Percentiles rank a stretch among this genome's conserved stretches.
phyloP scores from a whole-genome alignment of 1,140 invertebrate genomes.

The Drosophila bipectinata region DNA sequence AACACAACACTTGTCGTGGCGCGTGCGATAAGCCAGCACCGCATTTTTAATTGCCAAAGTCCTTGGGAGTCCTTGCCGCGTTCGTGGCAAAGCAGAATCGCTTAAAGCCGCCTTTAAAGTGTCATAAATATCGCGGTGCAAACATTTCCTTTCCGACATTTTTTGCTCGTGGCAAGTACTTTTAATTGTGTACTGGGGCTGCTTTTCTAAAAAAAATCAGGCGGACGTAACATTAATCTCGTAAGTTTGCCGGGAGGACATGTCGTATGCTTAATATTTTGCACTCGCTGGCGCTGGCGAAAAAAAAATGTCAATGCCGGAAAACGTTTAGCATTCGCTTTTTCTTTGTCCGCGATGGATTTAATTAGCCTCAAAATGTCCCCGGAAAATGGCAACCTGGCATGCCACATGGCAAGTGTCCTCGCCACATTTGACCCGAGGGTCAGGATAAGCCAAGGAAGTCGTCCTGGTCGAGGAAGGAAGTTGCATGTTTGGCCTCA shows the following conservation, averaged over 20 bases:
- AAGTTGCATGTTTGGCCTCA: constrained; percentile 71
- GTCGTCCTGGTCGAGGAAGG: constrained; percentile 35
- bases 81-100: constrained; percentile 21
- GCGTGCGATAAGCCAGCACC: constrained; percentile 72
- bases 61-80: constrained; percentile 29
- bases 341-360: constrained; percentile 53
- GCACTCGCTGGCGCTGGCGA: constrained; percentile 7
- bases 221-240: constrained; percentile 66
- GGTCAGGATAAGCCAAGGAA: constrained; percentile 54
- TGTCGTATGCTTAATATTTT: constrained; percentile 75
- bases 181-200: constrained; percentile 52
- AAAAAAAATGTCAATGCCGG: constrained; percentile 75
- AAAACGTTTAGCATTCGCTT: constrained; percentile 72
- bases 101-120: constrained; percentile 63
- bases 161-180: constrained; percentile 5
- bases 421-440: constrained; percentile 4
- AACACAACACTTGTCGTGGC: constrained; percentile 45
- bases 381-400: constrained; percentile 59
- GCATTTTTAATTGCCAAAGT: constrained; percentile 76
- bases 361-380: constrained; percentile 79
- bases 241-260: constrained; percentile 34
- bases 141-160: constrained; percentile 48
- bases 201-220: constrained; percentile 18
- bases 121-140: constrained; percentile 66
- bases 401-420: constrained; percentile 60